These are phyloP conservation scores for Eciton burchellii DNA, from an alignment of 1,140 invertebrate species.

Conservation along the genomic window DNA sequence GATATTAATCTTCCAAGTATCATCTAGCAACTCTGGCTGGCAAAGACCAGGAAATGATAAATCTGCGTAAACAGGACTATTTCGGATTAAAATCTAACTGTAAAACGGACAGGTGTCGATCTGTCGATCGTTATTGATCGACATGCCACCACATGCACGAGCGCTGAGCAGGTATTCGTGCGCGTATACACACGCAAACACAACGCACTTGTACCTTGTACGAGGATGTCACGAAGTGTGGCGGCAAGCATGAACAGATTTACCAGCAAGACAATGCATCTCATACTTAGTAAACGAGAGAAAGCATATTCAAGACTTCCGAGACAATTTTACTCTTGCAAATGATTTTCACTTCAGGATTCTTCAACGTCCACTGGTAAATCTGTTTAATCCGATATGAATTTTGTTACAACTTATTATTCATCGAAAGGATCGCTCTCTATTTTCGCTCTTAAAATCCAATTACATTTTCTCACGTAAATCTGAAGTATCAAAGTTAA, in stretches of 20 bases:
- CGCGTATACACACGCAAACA: conserved; percentile 26
- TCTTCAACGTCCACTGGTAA: background rate
- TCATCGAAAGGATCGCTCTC: background rate
- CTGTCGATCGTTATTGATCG: background rate
- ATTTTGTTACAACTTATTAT: background rate
- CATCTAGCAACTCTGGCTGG: background rate
- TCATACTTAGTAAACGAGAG: background rate
- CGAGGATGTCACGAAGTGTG: conserved; percentile 27
- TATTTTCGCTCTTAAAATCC: background rate
- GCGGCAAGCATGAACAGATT: conserved; percentile 5
- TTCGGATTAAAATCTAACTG: background rate
- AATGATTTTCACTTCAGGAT: background rate
- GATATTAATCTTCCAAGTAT: conserved; percentile 34
- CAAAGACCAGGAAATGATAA: background rate
- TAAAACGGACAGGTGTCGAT: conserved; percentile 3
- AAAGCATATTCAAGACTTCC: background rate
- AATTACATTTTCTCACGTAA: background rate
- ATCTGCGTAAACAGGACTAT: background rate
- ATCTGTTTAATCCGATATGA: background rate
- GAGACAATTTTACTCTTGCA: no score
- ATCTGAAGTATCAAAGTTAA: background rate
- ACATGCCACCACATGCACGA: conserved; percentile 28
- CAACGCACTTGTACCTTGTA: conserved; percentile 52
- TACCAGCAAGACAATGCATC: background rate
- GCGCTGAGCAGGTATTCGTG: conserved; percentile 6